A percentile compares a stretch with the other conserved stretches of the same genome.
Evolutionary conservation across 2,888 invertebrate species (phyloP).

Genomic region (Gisinianus flammeolus): DNA sequence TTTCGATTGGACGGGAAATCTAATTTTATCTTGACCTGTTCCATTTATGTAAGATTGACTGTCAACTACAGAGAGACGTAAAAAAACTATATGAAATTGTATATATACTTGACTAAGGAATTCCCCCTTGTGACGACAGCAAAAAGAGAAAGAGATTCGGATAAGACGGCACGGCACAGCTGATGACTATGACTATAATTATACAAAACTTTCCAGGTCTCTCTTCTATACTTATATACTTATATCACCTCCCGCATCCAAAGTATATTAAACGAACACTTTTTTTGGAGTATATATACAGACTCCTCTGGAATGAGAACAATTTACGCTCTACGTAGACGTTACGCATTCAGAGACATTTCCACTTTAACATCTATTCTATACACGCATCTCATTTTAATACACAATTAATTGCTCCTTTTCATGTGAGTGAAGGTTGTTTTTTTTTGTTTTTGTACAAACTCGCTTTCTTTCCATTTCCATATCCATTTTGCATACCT

Average conservation of each 20-base stretch:
- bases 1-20: conserved; percentile 6
- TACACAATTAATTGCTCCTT: conserved; percentile 20
- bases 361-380: not conserved
- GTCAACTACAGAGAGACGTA: conserved; percentile 6
- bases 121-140: not conserved
- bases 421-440: conserved; percentile 14
- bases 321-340: too few species aligned
- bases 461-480: not conserved
- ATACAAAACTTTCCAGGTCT: not conserved
- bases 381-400: conserved; percentile 29
- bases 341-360: conserved; percentile 15
- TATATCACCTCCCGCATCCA: too few species aligned
- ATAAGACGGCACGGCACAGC: not conserved
- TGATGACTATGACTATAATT: not conserved
- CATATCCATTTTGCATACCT: not conserved
- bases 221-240: not conserved
- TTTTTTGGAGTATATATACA: not conserved
- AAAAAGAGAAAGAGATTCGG: not conserved
- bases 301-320: not conserved
- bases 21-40: conserved; percentile 31
- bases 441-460: not conserved
- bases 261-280: too few species aligned
- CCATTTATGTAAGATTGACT: conserved; percentile 23
- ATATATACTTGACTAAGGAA: conserved; percentile 15
- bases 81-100: not conserved